These are phyloP conservation scores for Trogon surrucura DNA, from an alignment of 2,113 vertebrate species.

Conservation along the genomic window DNA sequence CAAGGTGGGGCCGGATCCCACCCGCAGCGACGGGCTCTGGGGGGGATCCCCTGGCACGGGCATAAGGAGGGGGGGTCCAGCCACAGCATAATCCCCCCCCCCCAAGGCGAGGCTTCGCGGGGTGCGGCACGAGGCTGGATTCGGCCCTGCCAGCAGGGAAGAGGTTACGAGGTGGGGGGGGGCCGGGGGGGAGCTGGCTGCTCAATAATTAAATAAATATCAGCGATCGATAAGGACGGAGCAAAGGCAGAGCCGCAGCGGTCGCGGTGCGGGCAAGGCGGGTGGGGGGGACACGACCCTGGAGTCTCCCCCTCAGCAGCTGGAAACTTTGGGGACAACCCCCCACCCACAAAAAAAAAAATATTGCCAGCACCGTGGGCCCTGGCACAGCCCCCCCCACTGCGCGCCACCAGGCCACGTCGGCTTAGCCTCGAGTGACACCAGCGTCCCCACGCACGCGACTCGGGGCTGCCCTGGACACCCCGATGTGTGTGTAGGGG, in stretches of 20 bases:
- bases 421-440: background rate
- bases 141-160: slow-evolving; percentile 12
- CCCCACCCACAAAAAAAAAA: no score
- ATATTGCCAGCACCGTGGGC: background rate
- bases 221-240: slow-evolving; percentile 45
- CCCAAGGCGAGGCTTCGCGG: background rate
- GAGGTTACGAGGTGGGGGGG: background rate
- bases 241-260: slow-evolving; percentile 32
- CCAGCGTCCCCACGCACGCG: background rate
- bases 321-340: background rate
- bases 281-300: background rate
- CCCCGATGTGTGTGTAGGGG: fast-evolving
- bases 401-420: background rate
- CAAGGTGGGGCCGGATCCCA: background rate
- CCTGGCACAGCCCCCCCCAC: background rate
- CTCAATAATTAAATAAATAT: slow-evolving; percentile 62
- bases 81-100: background rate
- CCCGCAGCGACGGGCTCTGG: background rate
- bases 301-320: background rate
- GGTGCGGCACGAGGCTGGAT: background rate
- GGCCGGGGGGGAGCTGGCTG: background rate
- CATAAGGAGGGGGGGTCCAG: background rate
- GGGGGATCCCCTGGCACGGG: no score
- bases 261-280: background rate
- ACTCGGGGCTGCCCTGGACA: background rate